phyloP scores from a whole-genome alignment of 2,888 invertebrate species.

The Apotomis betuletana region DNA sequence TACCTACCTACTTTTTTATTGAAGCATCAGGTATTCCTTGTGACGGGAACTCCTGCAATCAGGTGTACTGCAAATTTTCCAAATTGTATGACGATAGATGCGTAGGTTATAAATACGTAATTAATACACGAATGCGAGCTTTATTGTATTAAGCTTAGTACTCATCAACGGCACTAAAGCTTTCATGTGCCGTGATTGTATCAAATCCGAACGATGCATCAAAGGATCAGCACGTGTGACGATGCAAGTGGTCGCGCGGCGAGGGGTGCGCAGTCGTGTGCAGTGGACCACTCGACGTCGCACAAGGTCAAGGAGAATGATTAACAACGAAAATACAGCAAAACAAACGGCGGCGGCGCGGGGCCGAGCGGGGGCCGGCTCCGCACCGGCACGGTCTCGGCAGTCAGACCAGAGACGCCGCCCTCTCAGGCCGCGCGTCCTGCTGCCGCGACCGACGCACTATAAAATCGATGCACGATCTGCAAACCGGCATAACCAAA shows the following conservation, averaged over 20 bases:
- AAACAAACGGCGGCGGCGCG: conserved; percentile 80
- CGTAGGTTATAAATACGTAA: too few relatives aligned
- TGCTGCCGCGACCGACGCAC: conserved; percentile 73
- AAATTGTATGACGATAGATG: too few relatives aligned
- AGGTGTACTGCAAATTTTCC: too few relatives aligned
- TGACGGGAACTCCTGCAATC: too few relatives aligned
- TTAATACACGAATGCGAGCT: too few relatives aligned
- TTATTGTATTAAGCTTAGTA: too few relatives aligned
- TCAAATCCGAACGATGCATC: conserved; percentile 45
- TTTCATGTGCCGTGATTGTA: conserved; percentile 16
- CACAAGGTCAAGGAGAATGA: conserved; percentile 85
- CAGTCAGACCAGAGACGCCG: conserved; percentile 79
- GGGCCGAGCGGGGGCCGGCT: conserved; percentile 62
- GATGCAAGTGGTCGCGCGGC: conserved; percentile 69
- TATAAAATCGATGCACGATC: conserved; percentile 82
- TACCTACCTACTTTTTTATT: too few relatives aligned
- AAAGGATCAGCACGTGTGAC: conserved; percentile 71
- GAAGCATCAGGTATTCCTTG: too few relatives aligned
- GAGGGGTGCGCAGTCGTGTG: conserved; percentile 81
- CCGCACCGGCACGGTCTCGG: conserved; percentile 59
- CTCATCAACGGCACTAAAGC: neutral
- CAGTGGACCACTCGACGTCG: conserved; percentile 83
- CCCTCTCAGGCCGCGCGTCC: conserved; percentile 73
- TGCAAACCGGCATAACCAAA: conserved; percentile 71
- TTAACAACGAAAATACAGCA: conserved; percentile 84